Base-by-base conservation (phyloP, 2,888 invertebrate species). In the Leptinotarsa peninsularis region DNA sequence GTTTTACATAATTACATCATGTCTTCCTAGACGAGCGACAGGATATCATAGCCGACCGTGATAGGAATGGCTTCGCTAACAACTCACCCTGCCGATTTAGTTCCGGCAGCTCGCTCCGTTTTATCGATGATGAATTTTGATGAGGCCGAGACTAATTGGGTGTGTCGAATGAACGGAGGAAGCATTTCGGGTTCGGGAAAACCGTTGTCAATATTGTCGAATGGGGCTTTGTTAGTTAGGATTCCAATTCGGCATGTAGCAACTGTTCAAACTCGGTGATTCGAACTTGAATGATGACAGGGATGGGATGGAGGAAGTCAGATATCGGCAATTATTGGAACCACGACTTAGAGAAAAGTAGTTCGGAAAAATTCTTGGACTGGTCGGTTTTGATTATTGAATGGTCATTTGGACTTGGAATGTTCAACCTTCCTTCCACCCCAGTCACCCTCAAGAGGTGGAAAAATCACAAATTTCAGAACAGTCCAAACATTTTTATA, bases 1-100 rank as follows among this genome's bases (percentile, higher is more conserved):
- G 83, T 75, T 83, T 84, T 83, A 83, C 84, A 83, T 84, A 84
- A 84, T 83, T 83, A 82, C 83, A 82, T 84, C 82, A 79, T 82
- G 82, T 83, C 82, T 80, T 81, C 63, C 63, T 63, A 63, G 81
- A 75, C 79, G 80, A 27, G 69, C 74, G 73, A 76, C 78, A 76
- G 81, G 79, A 82, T 82, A 81, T 81, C 81, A 82, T 81, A 81
- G 81, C 77, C 70, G 77, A 75, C 78, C 76, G 77, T 77, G 79
- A 77, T 76, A 74, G 74, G 75, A 75, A 75, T 78, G 72, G 72
- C 76, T 76, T 56, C 73, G 72, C 74, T 60, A 67, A 76, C 73
- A 52, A 54, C 50, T 58, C n/a, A 33, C 50, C 21, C 15, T 15
- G 67, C 49, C 7, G 54, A 68, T 27, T 54, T 17, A 23, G 58